Evolutionary conservation across 1,140 invertebrate genomes (phyloP).

Genomic region (Phymastichus coffea): DNA sequence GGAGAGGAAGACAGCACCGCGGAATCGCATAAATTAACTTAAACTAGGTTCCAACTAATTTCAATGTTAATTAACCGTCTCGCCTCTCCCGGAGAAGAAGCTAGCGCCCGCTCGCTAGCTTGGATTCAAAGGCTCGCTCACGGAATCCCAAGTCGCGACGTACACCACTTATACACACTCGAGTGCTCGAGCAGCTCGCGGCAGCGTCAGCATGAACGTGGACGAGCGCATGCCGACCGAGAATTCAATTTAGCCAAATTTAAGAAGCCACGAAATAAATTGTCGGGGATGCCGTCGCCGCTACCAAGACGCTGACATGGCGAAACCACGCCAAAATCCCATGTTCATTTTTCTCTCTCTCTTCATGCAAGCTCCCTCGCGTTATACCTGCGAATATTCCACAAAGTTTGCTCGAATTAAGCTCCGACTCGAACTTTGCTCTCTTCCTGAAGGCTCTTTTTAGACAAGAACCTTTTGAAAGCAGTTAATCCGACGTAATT

Average conservation of each 20-base stretch:
- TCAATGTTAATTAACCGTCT: constrained; percentile 18
- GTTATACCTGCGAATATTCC: constrained; percentile 3
- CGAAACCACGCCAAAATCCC: too few relatives aligned
- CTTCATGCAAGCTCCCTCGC: neutral
- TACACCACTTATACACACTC: too few relatives aligned
- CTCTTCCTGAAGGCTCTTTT: neutral
- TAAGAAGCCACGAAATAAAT: constrained; percentile 11
- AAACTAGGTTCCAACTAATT: constrained; percentile 14
- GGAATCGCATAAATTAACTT: constrained; percentile 14
- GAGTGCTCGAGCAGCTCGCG: too few relatives aligned
- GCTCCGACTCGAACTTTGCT: neutral
- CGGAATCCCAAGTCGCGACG: constrained; percentile 9
- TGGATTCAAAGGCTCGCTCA: neutral
- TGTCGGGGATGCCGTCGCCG: too few relatives aligned
- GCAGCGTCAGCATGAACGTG: neutral
- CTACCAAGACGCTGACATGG: constrained; percentile 21
- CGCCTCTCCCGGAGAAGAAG: too few relatives aligned
- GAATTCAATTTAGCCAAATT: constrained; percentile 24
- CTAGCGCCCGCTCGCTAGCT: neutral
- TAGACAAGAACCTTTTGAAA: too few relatives aligned
- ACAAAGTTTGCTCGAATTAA: constrained; percentile 8
- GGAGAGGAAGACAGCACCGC: too few relatives aligned
- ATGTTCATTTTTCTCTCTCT: too few relatives aligned
- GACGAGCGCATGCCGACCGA: neutral
- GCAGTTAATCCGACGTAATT: too few relatives aligned